These are phyloP conservation scores for Nasonia oneida DNA, from an alignment of 2,888 invertebrate species.

Conservation along the genomic window DNA sequence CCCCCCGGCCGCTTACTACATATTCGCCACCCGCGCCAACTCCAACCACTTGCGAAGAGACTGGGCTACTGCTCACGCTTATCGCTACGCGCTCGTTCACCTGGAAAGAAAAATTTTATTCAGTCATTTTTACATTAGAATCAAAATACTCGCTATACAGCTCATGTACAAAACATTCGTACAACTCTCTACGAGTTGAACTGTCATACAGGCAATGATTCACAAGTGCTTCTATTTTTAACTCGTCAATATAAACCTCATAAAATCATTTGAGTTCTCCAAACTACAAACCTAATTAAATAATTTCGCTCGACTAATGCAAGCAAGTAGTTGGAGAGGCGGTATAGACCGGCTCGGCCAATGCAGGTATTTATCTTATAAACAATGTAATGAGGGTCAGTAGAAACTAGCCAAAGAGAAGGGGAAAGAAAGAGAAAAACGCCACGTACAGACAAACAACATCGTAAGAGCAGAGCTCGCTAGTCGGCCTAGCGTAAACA, in stretches of 20 bases:
- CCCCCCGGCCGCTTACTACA: constrained; percentile 74
- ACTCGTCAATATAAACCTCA: constrained; percentile 4
- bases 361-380: constrained; percentile 48
- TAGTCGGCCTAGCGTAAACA: constrained; percentile 15
- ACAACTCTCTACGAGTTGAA: no score
- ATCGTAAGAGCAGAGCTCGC: neutral
- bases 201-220: neutral
- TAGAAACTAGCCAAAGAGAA: neutral
- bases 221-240: constrained; percentile 27
- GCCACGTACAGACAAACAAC: neutral
- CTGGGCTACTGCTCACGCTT: constrained; percentile 76
- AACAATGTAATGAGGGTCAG: constrained; percentile 52
- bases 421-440: no score
- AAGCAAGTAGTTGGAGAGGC: no score
- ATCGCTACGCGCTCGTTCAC: constrained; percentile 78
- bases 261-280: constrained; percentile 15
- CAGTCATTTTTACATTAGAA: neutral
- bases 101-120: constrained; percentile 66
- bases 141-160: neutral
- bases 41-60: constrained; percentile 66
- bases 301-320: constrained; percentile 8
- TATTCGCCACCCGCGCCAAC: constrained; percentile 70
- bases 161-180: neutral
- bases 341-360: neutral
- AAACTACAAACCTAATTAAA: constrained; percentile 28